phyloP scores from a whole-genome alignment of 2,888 invertebrate genomes.

The Nymphalis urticae region DNA sequence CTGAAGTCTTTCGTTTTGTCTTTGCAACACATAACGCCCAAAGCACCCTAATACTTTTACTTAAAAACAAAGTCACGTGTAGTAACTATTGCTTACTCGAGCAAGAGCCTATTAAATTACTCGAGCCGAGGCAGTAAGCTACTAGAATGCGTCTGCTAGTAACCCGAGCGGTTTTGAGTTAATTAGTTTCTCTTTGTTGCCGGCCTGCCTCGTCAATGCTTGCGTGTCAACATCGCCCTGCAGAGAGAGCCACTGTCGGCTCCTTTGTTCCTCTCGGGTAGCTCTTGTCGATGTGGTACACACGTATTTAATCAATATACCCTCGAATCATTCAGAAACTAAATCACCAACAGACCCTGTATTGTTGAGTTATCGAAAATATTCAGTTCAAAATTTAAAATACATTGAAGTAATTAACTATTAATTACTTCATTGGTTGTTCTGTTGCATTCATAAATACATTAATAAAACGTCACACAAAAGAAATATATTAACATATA shows the following conservation, averaged over 20 bases:
- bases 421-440: no score
- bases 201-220: not conserved
- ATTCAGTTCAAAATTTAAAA: no score
- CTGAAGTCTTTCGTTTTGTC: no score
- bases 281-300: not conserved
- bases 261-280: not conserved
- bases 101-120: not conserved
- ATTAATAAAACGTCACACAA: no score
- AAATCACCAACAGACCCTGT: no score
- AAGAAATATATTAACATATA: no score
- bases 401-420: no score
- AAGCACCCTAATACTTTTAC: not conserved
- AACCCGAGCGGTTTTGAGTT: constrained; percentile 2
- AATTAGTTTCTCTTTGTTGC: constrained; percentile 9
- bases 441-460: no score
- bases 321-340: not conserved
- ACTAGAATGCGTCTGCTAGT: not conserved
- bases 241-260: not conserved
- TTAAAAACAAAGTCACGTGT: not conserved
- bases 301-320: not conserved
- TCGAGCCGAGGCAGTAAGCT: not conserved
- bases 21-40: no score
- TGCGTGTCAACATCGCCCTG: not conserved
- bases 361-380: no score
- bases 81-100: not conserved